Evolutionary conservation across 2,888 invertebrate genomes (phyloP), one percentile per base, ranked within the genome.

Genomic region (Tetramorium bicarinatum): DNA sequence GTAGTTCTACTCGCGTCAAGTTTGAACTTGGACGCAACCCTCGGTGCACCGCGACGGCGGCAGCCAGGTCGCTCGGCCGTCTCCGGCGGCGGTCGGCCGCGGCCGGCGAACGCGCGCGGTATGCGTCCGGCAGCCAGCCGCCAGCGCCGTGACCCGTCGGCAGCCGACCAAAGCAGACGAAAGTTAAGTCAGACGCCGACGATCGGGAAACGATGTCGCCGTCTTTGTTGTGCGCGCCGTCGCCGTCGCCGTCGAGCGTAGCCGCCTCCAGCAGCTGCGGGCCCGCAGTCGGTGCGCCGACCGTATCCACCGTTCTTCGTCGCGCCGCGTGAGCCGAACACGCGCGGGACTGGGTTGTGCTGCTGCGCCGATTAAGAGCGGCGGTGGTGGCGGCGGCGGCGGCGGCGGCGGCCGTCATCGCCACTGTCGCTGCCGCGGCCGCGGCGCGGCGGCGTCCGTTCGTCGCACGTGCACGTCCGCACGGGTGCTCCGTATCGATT

Each of bases 401-500:
- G 66, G 18, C 44, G 47, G 15, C 44, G 56, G 41, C 52, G 61
- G n/a, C 34, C 25, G 25, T 1, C 25, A 25, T 1, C 25, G 25
- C 25, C 25, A 25, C 25, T 25, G 25, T 25, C 25, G 25, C 25
- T 25, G 25, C 25, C 25, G 25, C 25, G 25, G 25, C 25, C 25
- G 25, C 25, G 25, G 41, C 41, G 29, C 47, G 62, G 62, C 41
- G 38, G 34, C 77, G 29, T 47, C 18, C 34, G 29, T 47, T 11
- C 61, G 21, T 61, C 66, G 61, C 47, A 25, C 47, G 52, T 44
- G 71, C 49, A 38, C 56, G 11, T 15, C 15, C 47, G 47, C 47
- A 34, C 29, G 29, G 29, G 29, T 34, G 29, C 52, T 25, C 18
- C 25, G 47, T 61, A 88, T 88, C 88, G 88, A 88, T 88, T 86